Evolutionary conservation across 2,113 vertebrate genomes (phyloP).

Genomic region (Ceyx melanurus): DNA sequence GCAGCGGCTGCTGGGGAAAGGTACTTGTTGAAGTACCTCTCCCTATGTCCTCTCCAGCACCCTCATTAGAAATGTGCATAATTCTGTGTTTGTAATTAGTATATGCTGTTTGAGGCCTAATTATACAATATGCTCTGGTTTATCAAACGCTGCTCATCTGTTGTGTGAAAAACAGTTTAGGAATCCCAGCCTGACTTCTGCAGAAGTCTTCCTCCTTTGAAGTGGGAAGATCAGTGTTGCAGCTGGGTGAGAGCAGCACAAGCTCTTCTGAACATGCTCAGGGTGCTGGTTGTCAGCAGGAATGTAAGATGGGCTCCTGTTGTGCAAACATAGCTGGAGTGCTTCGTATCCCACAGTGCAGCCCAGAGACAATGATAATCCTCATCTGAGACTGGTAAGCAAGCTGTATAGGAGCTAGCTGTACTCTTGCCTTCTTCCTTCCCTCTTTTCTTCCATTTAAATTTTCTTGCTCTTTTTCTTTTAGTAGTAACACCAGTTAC

Average conservation of each 20-base stretch:
- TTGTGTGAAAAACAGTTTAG: slow-evolving; percentile 48
- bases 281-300: not conserved
- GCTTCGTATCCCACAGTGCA: not conserved
- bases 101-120: slow-evolving; percentile 23
- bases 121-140: slow-evolving; percentile 20
- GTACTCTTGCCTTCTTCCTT: not conserved
- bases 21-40: not conserved
- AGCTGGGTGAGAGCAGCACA: not conserved
- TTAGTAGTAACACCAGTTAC: not conserved
- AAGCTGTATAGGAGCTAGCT: not conserved
- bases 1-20: not conserved
- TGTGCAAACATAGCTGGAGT: not conserved
- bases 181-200: slow-evolving; percentile 33
- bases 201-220: slow-evolving; percentile 20
- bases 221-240: slow-evolving; percentile 31
- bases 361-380: not conserved
- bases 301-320: not conserved
- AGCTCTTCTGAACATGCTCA: not conserved
- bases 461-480: not conserved
- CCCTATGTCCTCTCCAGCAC: not conserved
- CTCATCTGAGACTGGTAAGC: not conserved
- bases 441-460: not conserved
- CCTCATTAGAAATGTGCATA: slow-evolving; percentile 16
- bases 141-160: slow-evolving; percentile 43
- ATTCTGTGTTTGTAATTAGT: slow-evolving; percentile 18